Conservation (phyloP, 2,888 invertebrate species). For the Cataglyphis rosenhaueri region DNA sequence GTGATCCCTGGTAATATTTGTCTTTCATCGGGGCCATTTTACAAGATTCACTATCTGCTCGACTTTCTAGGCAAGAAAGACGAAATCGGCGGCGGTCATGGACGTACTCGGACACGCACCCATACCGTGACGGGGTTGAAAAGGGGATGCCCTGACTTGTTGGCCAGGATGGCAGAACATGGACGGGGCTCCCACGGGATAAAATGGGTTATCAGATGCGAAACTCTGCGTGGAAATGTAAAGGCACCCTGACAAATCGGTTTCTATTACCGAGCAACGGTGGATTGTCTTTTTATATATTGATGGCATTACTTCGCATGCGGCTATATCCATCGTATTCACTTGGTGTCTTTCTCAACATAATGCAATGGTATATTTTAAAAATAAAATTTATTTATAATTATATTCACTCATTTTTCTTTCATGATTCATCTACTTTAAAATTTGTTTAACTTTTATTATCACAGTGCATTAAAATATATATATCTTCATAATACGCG, state of each 20-base stretch:
- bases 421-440: neutral
- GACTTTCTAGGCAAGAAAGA: conserved; percentile 77
- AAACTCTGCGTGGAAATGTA: conserved; percentile 82
- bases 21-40: conserved; percentile 80
- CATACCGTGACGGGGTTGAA: conserved; percentile 56
- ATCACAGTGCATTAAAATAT: neutral
- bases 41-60: conserved; percentile 82
- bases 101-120: conserved; percentile 67
- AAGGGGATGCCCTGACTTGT: conserved; percentile 53
- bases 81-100: conserved; percentile 65
- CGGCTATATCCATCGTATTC: conserved; percentile 68
- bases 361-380: neutral
- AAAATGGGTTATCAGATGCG: conserved; percentile 80
- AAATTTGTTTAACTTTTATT: neutral
- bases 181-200: conserved; percentile 77
- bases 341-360: conserved; percentile 48
- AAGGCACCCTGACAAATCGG: conserved; percentile 83
- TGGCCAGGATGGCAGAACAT: conserved; percentile 41
- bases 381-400: conserved; percentile 4
- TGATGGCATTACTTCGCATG: conserved; percentile 81
- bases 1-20: conserved; percentile 81
- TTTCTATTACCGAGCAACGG: conserved; percentile 80
- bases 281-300: conserved; percentile 77
- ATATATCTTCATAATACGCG: neutral
- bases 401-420: neutral